Evolutionary conservation across 2,113 vertebrate genomes (phyloP), one percentile per base, ranked within the genome.

Genomic region (Bufo bufo): DNA sequence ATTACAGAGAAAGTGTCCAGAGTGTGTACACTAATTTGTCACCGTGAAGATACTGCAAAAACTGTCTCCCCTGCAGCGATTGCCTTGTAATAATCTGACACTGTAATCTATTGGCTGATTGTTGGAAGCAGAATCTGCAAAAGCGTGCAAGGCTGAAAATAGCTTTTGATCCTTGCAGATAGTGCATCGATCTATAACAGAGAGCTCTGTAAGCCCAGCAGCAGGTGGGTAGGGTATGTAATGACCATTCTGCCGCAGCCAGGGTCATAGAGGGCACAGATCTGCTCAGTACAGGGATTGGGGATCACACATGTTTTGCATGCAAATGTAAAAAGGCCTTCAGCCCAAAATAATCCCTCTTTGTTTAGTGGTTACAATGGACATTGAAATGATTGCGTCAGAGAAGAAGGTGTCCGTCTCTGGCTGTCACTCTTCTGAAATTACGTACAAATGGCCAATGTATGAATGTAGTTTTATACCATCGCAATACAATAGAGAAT

Each of bases 281-380:
- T 45, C 69, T 72, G 58, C 79, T 20, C 79, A 1, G 54, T 43
- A 63, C 47, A 49, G 16, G 61, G 7, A 45, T 6, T 6, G 59
- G 4, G 59, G 47, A 47, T 20, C 81, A 69, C 81, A 83, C 81
- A n/a, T 23, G 45, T 83, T 83, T 14, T 52, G 49, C 81, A 69
- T 49, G 65, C 81, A 23, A 69, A 83, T 83, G 81, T 66, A 83
- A 83, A 83, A 45, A 65, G 12, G 47, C 81, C 63, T 14, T 52
- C 63, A 52, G 81, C 81, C 81, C 69, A 83, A 83, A 69, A 83
- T 83, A 83, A 83, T 83, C 81, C 81, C 9, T 20, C 63, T 83
- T 83, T 83, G 81, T 83, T 69, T 23, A 0, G 20, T 9, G 45
- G 63, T 12, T 33, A 83, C 81, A 83, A 83, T 83, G 47, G 81